Evolutionary conservation across 2,797 vertebrate genomes (phyloP).

Genomic region (Rachycentron canadum): DNA sequence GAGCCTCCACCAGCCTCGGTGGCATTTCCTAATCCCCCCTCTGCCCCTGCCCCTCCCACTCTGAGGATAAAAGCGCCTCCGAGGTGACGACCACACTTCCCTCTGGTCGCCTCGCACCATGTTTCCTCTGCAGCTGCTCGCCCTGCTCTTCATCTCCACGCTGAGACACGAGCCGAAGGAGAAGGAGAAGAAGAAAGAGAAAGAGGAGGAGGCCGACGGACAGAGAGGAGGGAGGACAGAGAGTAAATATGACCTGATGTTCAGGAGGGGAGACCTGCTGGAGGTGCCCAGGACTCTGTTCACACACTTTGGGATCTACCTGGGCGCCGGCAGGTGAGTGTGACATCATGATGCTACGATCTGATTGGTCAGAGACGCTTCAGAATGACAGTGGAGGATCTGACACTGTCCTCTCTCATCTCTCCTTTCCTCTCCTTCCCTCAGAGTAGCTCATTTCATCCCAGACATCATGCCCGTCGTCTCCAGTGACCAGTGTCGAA

Average conservation of each 20-base stretch:
- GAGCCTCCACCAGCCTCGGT: background rate
- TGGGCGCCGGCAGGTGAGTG: slow-evolving; percentile 86
- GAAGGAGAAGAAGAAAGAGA: background rate
- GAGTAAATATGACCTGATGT: slow-evolving; percentile 73
- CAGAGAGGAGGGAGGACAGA: background rate
- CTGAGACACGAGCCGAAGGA: background rate
- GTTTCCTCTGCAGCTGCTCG: slow-evolving; percentile 76
- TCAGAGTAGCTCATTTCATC: slow-evolving; percentile 92
- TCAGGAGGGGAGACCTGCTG: slow-evolving; percentile 91
- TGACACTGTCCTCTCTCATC: background rate
- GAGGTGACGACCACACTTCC: background rate
- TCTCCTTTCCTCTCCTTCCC: too few species aligned
- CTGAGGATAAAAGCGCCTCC: slow-evolving; percentile 11
- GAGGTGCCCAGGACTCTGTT: slow-evolving; percentile 93
- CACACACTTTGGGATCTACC: slow-evolving; percentile 94
- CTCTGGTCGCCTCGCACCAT: slow-evolving; percentile 52
- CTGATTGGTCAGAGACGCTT: slow-evolving; percentile 6
- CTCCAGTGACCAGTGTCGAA: slow-evolving; percentile 75
- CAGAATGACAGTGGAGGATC: background rate
- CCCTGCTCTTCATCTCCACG: slow-evolving; percentile 69
- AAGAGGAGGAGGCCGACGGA: background rate
- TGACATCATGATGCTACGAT: background rate
- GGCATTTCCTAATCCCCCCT: slow-evolving; percentile 1
- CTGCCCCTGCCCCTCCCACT: slow-evolving; percentile 21
- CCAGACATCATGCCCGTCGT: slow-evolving; percentile 91